Conservation (phyloP, 2,797 vertebrate genomes). For the Coracias cyanogaster region DNA sequence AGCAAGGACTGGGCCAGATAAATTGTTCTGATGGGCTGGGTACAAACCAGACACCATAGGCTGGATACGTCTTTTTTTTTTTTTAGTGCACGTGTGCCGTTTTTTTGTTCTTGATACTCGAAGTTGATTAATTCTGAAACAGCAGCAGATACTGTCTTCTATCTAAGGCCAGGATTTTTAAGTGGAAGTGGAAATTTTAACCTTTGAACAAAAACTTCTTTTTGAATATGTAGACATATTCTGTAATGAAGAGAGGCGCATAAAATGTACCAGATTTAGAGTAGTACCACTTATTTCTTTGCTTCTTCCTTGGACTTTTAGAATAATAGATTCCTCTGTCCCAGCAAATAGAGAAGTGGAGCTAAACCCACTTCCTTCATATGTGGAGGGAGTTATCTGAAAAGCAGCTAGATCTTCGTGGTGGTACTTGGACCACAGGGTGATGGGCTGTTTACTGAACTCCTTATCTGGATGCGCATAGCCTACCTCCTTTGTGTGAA, state of each 20-base stretch:
- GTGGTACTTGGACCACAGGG: not conserved
- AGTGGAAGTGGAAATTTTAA: not conserved
- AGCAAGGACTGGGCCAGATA: not conserved
- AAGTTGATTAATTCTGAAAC: not conserved
- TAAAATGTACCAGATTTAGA: not conserved
- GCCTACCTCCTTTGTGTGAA: not conserved
- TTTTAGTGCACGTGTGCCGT: no score
- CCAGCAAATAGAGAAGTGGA: not conserved
- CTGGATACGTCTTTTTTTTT: not conserved
- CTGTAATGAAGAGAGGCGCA: not conserved
- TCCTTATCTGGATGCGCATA: not conserved
- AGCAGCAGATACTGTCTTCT: not conserved
- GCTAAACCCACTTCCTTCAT: not conserved
- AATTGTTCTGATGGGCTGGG: not conserved
- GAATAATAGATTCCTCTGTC: not conserved
- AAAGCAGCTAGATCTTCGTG: not conserved
- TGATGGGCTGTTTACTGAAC: not conserved
- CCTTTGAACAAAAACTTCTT: not conserved
- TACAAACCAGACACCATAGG: not conserved
- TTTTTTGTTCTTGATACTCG: not conserved
- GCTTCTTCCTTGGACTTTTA: not conserved
- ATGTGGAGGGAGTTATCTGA: not conserved
- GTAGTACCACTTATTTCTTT: not conserved
- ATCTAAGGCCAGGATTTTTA: not conserved
- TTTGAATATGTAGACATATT: not conserved